Percentiles rank a stretch among this genome's conserved stretches.
Evolutionary conservation across 30 jellyfish, hydroid and myxozoan species (phyloP).

Genomic region (Haliclystus octoradiatus): DNA sequence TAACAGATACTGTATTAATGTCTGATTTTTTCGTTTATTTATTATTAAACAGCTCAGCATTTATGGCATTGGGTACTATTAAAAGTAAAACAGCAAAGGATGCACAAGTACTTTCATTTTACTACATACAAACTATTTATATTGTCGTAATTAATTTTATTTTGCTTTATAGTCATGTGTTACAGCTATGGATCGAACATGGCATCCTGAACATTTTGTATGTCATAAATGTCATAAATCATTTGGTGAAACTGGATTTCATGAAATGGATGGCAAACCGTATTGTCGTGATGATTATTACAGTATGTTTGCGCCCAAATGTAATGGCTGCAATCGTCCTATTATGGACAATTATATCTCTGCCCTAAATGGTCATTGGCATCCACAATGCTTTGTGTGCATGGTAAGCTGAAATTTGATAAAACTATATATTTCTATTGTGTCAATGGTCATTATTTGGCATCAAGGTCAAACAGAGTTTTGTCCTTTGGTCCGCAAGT

Average conservation of each 20-base stretch:
- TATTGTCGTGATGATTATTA: conserved; percentile 80
- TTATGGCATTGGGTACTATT: no score
- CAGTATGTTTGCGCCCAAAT: conserved; percentile 74
- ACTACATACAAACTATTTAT: no score
- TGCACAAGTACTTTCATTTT: no score
- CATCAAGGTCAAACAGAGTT: no score
- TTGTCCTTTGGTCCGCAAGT: no score
- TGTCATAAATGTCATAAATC: conserved; percentile 82
- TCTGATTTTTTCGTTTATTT: no score
- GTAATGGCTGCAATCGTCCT: conserved; percentile 84
- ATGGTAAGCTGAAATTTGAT: conserved; percentile 80
- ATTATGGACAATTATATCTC: conserved; percentile 77
- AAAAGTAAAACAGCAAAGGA: no score
- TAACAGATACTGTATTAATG: no score
- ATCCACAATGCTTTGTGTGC: conserved; percentile 89
- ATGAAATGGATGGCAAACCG: conserved; percentile 85
- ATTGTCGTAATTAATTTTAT: neutral
- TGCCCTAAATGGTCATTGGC: conserved; percentile 95
- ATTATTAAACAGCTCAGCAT: no score
- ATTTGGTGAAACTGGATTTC: conserved; percentile 79
- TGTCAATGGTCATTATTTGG: no score
- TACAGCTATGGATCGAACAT: conserved; percentile 85
- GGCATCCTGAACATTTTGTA: conserved; percentile 96
- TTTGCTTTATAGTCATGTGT: conserved; percentile 55
- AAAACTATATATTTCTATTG: no score